phyloP scores from a whole-genome alignment of 2,113 vertebrate species.

The Anoplopoma fimbria region DNA sequence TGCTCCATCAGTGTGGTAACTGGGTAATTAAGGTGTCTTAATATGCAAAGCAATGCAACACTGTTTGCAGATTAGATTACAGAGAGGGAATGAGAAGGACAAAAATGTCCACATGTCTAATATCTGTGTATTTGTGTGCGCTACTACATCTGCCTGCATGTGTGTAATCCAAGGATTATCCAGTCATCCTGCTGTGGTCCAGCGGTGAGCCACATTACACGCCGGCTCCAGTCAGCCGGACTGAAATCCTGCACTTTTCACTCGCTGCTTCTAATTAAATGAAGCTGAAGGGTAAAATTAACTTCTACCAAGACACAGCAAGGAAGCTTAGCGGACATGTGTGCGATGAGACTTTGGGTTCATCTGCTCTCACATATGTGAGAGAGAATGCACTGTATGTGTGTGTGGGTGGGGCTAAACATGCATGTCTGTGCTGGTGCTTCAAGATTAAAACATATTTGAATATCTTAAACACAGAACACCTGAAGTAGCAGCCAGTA shows the following conservation, averaged over 20 bases:
- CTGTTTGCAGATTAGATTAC: slow-evolving; percentile 24
- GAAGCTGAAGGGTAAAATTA: slow-evolving; percentile 70
- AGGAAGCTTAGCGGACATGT: slow-evolving; percentile 36
- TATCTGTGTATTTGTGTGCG: slow-evolving; percentile 24
- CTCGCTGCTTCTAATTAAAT: slow-evolving; percentile 80
- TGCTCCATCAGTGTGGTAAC: neutral
- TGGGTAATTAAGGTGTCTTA: neutral
- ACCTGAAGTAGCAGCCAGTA: slow-evolving; percentile 33
- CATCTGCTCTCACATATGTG: slow-evolving; percentile 44
- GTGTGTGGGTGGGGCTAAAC: slow-evolving; percentile 1
- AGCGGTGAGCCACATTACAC: slow-evolving; percentile 67
- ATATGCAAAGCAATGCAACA: neutral
- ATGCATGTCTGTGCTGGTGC: neutral
- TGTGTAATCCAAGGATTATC: slow-evolving; percentile 71
- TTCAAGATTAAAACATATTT: slow-evolving; percentile 11
- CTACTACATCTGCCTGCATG: slow-evolving; percentile 35
- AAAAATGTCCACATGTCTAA: slow-evolving; percentile 11
- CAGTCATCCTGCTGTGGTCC: slow-evolving; percentile 61
- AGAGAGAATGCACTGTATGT: slow-evolving; percentile 1
- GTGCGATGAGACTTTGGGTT: slow-evolving; percentile 28
- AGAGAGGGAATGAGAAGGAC: neutral
- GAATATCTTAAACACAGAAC: slow-evolving; percentile 14
- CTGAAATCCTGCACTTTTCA: slow-evolving; percentile 73
- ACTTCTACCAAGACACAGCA: slow-evolving; percentile 56
- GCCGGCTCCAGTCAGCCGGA: slow-evolving; percentile 59